Base-by-base conservation (phyloP, 2,113 vertebrate genomes). In the Amphilophus citrinellus region DNA sequence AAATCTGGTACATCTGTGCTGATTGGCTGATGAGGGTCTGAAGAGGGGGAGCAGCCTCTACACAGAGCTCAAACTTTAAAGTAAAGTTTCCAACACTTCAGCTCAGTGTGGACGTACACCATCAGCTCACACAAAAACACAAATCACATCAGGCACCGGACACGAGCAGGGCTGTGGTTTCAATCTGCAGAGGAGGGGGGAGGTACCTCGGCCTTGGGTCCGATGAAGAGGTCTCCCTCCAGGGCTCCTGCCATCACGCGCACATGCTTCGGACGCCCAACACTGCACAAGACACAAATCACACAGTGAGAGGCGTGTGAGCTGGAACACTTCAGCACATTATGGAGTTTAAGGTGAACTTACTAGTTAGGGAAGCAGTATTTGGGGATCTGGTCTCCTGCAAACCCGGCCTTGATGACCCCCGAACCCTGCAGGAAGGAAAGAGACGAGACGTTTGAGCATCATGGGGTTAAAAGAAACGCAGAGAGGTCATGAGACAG, bases 311-410 rank as follows among this genome's bases (percentile, higher is more conserved):
- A 17, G 9, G 7, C 1, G 42, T 5, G 66, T 71, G 66, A 71
- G 66, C 17, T 71, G 42, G 37, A 39, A 39, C 37, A 39, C 37
- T 39, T 39, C 37, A 39, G 37, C 37, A 39, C 37, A 39, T 39
- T 39, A 10, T 39, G 37, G 8, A 39, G 37, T 22, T 6, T n/a
- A 5, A 11, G 9, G 6, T 39, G 66, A 59, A 97, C 97, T 97
- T 95, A 98, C 97, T 98, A 98, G 95, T 98, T 98, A 4, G 97
- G 97, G 88, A 98, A 98, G 87, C 97, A 98, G 94, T 98, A 98
- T 95, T 98, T 98, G 18, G 97, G 97, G 89, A 98, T 98, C 95
- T 98, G 97, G 95, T 98, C 97, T 89, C 97, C 97, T 27, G 97
- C 97, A 91, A 98, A 98, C 14, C 97, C 97, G 85, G 97, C 97